phyloP scores from a whole-genome alignment of 2,113 vertebrate species.

The Riparia riparia region DNA sequence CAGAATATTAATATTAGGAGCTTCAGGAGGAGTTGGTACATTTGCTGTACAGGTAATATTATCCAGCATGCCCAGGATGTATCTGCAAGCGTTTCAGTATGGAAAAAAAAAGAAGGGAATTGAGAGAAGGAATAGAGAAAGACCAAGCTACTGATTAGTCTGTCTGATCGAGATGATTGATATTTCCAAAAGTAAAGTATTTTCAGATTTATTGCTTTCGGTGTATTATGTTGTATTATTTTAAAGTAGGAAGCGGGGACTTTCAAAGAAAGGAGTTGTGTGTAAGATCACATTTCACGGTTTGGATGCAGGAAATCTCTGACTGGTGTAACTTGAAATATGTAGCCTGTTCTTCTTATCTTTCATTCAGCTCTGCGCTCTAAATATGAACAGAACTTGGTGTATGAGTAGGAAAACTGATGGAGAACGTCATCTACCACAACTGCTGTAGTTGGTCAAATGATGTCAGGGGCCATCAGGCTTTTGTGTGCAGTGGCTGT shows the following conservation, averaged over 20 bases:
- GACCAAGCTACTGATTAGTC: background rate
- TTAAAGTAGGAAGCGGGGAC: background rate
- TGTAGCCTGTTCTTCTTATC: background rate
- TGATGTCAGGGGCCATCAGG: background rate
- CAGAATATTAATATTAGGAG: conserved; percentile 92
- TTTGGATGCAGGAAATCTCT: background rate
- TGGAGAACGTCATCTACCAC: background rate
- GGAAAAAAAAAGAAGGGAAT: background rate
- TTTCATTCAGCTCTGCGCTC: background rate
- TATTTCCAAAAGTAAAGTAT: background rate
- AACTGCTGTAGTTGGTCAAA: background rate
- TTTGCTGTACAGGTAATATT: conserved; percentile 91
- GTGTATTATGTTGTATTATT: background rate
- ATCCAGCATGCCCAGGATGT: background rate
- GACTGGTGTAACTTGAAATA: background rate
- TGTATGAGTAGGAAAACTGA: background rate
- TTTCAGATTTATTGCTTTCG: background rate
- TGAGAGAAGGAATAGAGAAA: background rate
- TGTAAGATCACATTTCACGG: background rate
- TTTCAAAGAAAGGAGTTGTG: background rate
- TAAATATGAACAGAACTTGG: background rate
- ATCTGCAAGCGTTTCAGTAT: background rate
- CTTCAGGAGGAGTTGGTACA: conserved; percentile 94
- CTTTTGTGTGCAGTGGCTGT: background rate
- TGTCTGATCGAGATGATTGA: fast-evolving